Evolutionary conservation across 2,113 vertebrate genomes (phyloP), one percentile per base, ranked within the genome.

Genomic region (Trematomus loennbergii): DNA sequence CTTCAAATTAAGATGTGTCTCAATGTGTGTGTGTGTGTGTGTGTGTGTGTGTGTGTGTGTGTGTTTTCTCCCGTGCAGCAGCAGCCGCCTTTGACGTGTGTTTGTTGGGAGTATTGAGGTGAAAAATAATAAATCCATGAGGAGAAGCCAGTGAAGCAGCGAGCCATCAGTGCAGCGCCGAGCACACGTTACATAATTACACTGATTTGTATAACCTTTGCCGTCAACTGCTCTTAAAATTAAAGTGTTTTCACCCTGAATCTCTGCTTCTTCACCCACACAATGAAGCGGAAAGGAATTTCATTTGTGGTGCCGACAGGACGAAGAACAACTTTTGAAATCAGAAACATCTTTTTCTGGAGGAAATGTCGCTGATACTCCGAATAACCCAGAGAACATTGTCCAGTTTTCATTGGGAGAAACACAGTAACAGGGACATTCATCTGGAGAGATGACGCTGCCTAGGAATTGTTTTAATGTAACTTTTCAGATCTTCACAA

Each of bases 111-210:
- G 73, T n/a, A 57, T 0, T 57, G 57, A 78, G 78, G 66, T 72
- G 73, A 50, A 53, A 63, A 78, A 49, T 25, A 59, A 81, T 70
- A 53, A 49, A 70, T 65, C 29, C 40, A 29, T 59, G 13, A 77
- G 70, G 71, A 72, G 49, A 71, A 80, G 53, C 22, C 46, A 72
- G 70, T 52, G 52, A 40, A 70, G 25, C 63, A 17, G 43, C 12
- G 40, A 58, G 18, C 40, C 40, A 33, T 36, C 63, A 70, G 72
- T 8, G 52, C 72, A 76, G 82, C 60, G 59, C 59, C 60, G 43
- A 75, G 63, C 0, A 50, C 22, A 10, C 1, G 50, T 84, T 84
- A 64, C 61, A 58, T 88, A 77, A 85, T 22, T 46, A 20, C 69
- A 59, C 16, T 0, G 46, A 52, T 55, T 75, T 29, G 48, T 64